These are phyloP conservation scores for Garrulus glandarius DNA, from an alignment of 2,797 vertebrate species.

Conservation along the genomic window DNA sequence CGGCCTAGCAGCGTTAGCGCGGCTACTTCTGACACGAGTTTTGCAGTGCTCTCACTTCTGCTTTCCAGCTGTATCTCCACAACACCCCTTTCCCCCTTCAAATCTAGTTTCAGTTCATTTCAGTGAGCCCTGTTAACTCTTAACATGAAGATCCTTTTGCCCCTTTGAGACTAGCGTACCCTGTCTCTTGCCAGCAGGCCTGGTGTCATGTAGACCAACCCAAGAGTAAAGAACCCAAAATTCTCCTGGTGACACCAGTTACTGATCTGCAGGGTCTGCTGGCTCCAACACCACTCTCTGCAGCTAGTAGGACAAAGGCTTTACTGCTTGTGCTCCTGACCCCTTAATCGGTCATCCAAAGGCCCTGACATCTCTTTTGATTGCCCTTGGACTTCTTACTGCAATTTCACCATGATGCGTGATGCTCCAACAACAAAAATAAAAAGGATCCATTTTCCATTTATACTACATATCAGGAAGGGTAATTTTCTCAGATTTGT, in stretches of 20 bases:
- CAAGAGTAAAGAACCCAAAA: not conserved
- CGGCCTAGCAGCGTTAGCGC: too few species aligned
- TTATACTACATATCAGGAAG: not conserved
- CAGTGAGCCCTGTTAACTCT: not conserved
- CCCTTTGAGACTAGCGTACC: not conserved
- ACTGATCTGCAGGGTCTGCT: not conserved
- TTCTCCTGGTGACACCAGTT: not conserved
- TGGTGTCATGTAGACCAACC: not conserved
- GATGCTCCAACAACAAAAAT: slow-evolving; percentile 20
- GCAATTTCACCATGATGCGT: not conserved
- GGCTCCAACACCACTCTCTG: not conserved
- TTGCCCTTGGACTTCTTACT: not conserved
- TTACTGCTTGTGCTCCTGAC: not conserved
- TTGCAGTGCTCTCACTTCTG: too few species aligned
- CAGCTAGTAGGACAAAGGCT: not conserved
- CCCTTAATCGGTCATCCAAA: not conserved
- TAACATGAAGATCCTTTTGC: not conserved
- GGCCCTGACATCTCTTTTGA: not conserved
- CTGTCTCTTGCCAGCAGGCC: not conserved
- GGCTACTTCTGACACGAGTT: too few species aligned
- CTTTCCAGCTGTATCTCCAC: too few species aligned
- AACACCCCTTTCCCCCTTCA: not conserved
- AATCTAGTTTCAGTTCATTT: not conserved
- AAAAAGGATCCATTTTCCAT: not conserved
- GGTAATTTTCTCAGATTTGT: not conserved